These are phyloP conservation scores for Macrotis lagotis DNA, from an alignment of 2,113 vertebrate genomes.

Conservation along the genomic window DNA sequence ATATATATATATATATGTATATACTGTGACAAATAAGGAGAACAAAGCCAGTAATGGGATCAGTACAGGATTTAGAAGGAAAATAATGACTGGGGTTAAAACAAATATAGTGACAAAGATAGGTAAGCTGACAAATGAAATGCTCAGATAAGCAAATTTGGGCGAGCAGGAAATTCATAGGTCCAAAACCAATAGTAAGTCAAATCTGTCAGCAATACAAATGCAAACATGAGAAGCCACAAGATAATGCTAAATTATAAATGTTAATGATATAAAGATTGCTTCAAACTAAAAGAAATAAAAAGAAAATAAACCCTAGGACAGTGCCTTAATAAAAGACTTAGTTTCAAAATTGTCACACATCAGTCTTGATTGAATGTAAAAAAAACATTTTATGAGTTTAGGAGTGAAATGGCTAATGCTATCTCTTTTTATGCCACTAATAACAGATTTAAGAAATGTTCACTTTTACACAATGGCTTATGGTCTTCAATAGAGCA, in stretches of 20 bases:
- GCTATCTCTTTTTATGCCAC: no score
- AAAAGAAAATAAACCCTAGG: slow-evolving; percentile 43
- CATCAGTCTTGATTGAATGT: neutral
- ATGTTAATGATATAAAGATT: slow-evolving; percentile 75
- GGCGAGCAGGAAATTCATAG: slow-evolving; percentile 64
- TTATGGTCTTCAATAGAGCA: neutral
- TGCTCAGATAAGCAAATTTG: slow-evolving; percentile 66
- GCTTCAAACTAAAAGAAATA: slow-evolving; percentile 51
- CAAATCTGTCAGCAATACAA: slow-evolving; percentile 74
- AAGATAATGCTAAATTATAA: slow-evolving; percentile 79
- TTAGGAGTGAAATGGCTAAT: neutral
- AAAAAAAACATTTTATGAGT: slow-evolving; percentile 23
- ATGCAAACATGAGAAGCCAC: slow-evolving; percentile 62
- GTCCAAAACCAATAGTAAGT: slow-evolving; percentile 76
- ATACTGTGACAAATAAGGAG: slow-evolving; percentile 66
- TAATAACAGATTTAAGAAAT: slow-evolving; percentile 14
- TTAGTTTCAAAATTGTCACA: slow-evolving; percentile 26
- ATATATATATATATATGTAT: no score
- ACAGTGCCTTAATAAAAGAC: slow-evolving; percentile 40
- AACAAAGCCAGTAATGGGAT: slow-evolving; percentile 57
- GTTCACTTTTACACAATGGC: neutral
- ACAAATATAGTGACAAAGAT: slow-evolving; percentile 58
- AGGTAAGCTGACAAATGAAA: slow-evolving; percentile 69
- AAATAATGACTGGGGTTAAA: slow-evolving; percentile 54
- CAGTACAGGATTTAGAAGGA: slow-evolving; percentile 57